Evolutionary conservation across 2,888 invertebrate species (phyloP), one percentile per base, ranked within the genome.

Genomic region (Pachycephus smyrnensis): DNA sequence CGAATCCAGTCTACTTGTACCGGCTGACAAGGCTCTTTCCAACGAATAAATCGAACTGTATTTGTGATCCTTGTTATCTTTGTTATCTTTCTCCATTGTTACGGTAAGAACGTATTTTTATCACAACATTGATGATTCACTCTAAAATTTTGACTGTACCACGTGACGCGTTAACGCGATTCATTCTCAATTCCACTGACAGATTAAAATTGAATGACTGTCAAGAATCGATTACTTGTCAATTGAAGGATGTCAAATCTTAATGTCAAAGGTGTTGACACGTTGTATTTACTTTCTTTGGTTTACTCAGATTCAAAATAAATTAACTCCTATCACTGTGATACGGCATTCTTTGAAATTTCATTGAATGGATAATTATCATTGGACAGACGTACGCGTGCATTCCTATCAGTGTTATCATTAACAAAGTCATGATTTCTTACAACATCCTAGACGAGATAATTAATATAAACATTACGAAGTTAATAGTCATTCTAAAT

Each of bases 41-140:
- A 85, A 40, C 35, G 82, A 84, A 75, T 83, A 82, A 71, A 85
- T 85, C 40, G 82, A 86, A 75, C 81, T 84, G 80, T 84, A 84
- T 69, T 69, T 84, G 71, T 81, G 73, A 77, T 86, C 82, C 76
- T 82, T 80, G 33, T 77, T 75, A n/a, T 80, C 35, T 40, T 78
- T 74, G 80, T 32, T 75, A 32, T 68, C 68, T 15, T 33, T 23
- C 3, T 31, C 55, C 55, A 55, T 55, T 55, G 55, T 55, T 55
- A 9, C 0, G 2, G 15, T 40, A 40, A 40, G 15, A 40, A 40
- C 15, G 0, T 15, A 15, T 15, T 40, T 23, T 23, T 15, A 55
- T 40, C 15, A 23, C 55, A 23, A 23, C 15, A 15, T 15, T 1
- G 23, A 55, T 55, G 6, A 55, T 55, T 23, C 15, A 40, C 23